Base-by-base conservation (phyloP, 2,888 invertebrate genomes). In the Netelia inedita region DNA sequence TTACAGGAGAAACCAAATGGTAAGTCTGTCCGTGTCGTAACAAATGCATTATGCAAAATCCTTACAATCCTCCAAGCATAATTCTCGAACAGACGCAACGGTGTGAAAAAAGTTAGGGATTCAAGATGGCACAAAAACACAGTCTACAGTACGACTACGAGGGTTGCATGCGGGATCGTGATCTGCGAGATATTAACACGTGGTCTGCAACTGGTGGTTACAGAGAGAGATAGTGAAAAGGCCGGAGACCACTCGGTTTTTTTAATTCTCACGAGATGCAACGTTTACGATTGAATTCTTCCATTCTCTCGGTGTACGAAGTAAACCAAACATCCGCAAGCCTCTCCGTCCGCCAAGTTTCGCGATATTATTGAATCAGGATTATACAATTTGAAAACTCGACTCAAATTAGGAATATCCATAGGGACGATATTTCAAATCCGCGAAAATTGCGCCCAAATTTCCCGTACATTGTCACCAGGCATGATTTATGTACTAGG, bases 191-290 rank as follows among this genome's bases (percentile, higher is more conserved):
- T n/a, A 19, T 28, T 79, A 89, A 89, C 92, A 92, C 87, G 88
- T 92, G 92, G 83, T 82, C 57, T 76, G 84, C 92, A 92, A 92
- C 89, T 91, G 92, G 86, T 85, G 73, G 86, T 84, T 83, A 50
- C 35, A 28, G 16, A 23, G 46, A 61, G 68, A 46, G 68, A 68
- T 16, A 46, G 46, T 57, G 55, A 55, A 19, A 55, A 6, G 16
- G 35, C 35, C 35, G 6, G 53, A 35, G 53, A 63, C n/a, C 43
- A 84, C 66, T 73, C 73, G 43, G 76, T 72, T 81, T 78, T 84
- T 46, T 78, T 72, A 59, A 84, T 84, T 84, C 84, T 84, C 84
- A 84, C 81, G 76, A 78, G 61, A 63, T 73, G 19, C 57, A 11
- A 72, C 10, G 16, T 79, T 71, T 55, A 59, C 65, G 68, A 79